Base-by-base conservation (phyloP, 2,797 vertebrate species). In the Kryptopterus vitreolus region DNA sequence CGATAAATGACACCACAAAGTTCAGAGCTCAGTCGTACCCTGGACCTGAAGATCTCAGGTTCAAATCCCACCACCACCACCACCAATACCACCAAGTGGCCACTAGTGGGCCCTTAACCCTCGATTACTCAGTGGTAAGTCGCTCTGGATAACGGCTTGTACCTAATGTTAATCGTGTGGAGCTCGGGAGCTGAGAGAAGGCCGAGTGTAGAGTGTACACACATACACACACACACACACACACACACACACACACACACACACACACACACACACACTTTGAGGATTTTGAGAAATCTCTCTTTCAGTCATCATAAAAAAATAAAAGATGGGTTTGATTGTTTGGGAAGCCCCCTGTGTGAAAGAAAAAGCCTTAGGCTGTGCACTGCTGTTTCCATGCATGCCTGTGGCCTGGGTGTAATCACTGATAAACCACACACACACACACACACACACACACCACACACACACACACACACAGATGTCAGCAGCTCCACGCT, bases 351-450 rank as follows among this genome's bases (percentile, higher is more conserved):
- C 66, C 46, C 55, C 46, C n/a, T 62, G 29, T 33, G 68, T 33
- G 46, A 61, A n/a, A 50, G 24, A 35, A 63, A 68, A 78, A 66
- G 58, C 68, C 46, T 73, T 43, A 53, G 78, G 69, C 57, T 52
- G 50, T 16, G 0, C 26, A 33, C 22, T 70, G 29, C 57, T 52
- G 43, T 72, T 57, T 72, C 43, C 11, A 35, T 72, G 31, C 46
- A 52, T 52, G 78, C 22, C 69, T 79, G 78, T 72, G 68, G 68
- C 29, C 46, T 79, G 77, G 24, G 57, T 79, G 68, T 71, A 79
- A 57, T n/a, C 43, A 33, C 20, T 79, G 43, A 78, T 76, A 69
- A 76, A 68, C 48, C 29, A 31, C 69, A 22, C 48, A 70, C 68
- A 52, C 69, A 71, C 50, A 72, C 70, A 24, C 73, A 61, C 50